A percentile compares a stretch with the other conserved stretches of the same genome.
Conservation (phyloP, 2,888 invertebrate genomes). For the Adelognathus sp. region DNA sequence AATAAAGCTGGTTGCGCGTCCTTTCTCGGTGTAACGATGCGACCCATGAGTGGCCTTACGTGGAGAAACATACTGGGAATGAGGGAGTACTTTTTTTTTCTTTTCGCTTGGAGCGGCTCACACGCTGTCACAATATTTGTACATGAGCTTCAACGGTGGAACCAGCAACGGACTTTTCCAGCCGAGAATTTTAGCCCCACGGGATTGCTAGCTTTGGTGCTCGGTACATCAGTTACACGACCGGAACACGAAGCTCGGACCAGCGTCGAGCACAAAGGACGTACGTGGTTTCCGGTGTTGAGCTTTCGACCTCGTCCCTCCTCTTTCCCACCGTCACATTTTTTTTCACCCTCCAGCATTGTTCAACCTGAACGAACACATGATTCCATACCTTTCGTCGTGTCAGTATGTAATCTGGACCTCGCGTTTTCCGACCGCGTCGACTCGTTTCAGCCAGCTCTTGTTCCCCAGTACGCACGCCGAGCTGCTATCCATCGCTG, state of each 20-base stretch:
- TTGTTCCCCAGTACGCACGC: background rate
- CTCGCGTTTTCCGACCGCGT: background rate
- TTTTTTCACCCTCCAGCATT: background rate
- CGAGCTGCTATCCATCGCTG: background rate
- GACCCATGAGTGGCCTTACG: background rate
- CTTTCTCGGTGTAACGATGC: background rate
- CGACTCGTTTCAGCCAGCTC: background rate
- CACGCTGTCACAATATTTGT: constrained; percentile 24
- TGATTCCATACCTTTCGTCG: background rate
- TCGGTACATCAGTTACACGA: constrained; percentile 10
- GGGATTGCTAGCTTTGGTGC: constrained; percentile 16
- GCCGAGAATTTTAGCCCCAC: background rate
- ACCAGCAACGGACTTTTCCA: constrained; percentile 1
- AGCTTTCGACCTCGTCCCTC: background rate
- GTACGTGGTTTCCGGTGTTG: constrained; percentile 18
- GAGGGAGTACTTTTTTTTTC: background rate
- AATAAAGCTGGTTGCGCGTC: background rate
- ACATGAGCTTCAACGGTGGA: background rate
- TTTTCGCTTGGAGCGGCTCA: background rate
- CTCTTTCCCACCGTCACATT: background rate
- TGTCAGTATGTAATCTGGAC: background rate
- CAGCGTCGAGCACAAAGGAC: background rate
- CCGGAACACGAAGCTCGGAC: background rate
- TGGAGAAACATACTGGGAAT: background rate
- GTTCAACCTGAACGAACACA: constrained; percentile 1